Percentiles rank a stretch among this genome's conserved stretches.
Conservation (phyloP, 2,888 invertebrate genomes). For the Orthosia gracilis region DNA sequence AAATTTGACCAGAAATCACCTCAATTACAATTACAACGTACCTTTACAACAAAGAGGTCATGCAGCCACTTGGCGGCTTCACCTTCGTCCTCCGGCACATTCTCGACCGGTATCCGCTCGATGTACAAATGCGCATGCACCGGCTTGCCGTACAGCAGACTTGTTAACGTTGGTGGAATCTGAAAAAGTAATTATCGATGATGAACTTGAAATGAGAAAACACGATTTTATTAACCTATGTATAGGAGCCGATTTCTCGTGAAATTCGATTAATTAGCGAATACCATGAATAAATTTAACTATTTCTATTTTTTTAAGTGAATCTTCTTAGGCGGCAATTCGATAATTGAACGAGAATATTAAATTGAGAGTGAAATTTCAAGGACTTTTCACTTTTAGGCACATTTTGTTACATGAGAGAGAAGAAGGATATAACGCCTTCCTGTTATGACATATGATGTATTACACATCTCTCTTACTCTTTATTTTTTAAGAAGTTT, state of each 20-base stretch:
- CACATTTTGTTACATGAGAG: too few species aligned
- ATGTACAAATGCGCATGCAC: constrained; percentile 95
- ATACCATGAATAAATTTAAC: background rate
- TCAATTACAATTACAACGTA: constrained; percentile 75
- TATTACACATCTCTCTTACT: too few species aligned
- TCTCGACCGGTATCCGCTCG: constrained; percentile 95
- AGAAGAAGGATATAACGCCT: too few species aligned
- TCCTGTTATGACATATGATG: too few species aligned
- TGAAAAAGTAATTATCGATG: constrained; percentile 67
- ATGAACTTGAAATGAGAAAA: background rate
- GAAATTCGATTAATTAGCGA: background rate
- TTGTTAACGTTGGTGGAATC: constrained; percentile 95
- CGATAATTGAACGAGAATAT: too few species aligned
- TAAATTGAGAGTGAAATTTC: too few species aligned
- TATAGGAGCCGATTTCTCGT: too few species aligned
- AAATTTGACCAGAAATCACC: background rate
- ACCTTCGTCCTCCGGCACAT: constrained; percentile 94
- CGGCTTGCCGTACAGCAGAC: constrained; percentile 93
- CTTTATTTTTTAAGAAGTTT: too few species aligned
- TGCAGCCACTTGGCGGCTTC: constrained; percentile 96
- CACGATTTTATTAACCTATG: background rate
- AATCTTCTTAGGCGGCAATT: too few species aligned
- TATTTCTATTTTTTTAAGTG: background rate
- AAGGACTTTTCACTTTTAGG: too few species aligned
- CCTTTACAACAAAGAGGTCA: constrained; percentile 95